These are phyloP conservation scores for Eugnorisma glareosa DNA, from an alignment of 2,888 invertebrate genomes.

Conservation along the genomic window DNA sequence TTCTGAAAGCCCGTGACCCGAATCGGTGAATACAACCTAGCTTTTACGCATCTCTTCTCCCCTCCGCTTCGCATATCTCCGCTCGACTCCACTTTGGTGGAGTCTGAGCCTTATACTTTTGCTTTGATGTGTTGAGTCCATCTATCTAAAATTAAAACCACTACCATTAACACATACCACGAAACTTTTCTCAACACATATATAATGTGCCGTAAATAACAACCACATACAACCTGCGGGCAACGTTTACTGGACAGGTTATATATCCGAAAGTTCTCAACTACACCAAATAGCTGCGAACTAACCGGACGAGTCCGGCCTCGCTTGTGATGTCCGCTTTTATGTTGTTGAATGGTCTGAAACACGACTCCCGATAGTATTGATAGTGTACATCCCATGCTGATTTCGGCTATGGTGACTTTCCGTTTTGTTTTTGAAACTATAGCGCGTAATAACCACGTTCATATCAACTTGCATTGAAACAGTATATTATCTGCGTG, in stretches of 20 bases:
- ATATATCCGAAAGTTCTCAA: slow-evolving; percentile 18
- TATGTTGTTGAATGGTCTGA: neutral
- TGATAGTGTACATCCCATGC: neutral
- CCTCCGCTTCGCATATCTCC: neutral
- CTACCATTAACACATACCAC: neutral
- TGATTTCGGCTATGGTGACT: neutral
- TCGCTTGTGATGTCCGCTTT: neutral
- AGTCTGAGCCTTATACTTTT: neutral
- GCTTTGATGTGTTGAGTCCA: neutral
- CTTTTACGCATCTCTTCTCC: neutral
- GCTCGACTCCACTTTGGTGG: neutral
- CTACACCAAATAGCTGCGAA: slow-evolving; percentile 12
- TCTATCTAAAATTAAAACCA: neutral
- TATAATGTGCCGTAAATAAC: slow-evolving; percentile 21
- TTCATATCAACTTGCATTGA: no score
- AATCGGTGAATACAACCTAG: no score
- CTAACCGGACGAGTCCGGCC: neutral
- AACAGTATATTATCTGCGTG: no score
- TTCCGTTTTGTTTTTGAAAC: neutral
- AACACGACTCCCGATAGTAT: neutral
- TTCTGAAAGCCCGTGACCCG: no score
- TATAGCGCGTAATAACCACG: no score
- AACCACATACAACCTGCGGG: neutral
- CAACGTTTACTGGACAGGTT: slow-evolving; percentile 4
- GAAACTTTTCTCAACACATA: slow-evolving; percentile 8